These are phyloP conservation scores for Megaceryle torquata DNA, from an alignment of 2,113 vertebrate species.

Conservation along the genomic window DNA sequence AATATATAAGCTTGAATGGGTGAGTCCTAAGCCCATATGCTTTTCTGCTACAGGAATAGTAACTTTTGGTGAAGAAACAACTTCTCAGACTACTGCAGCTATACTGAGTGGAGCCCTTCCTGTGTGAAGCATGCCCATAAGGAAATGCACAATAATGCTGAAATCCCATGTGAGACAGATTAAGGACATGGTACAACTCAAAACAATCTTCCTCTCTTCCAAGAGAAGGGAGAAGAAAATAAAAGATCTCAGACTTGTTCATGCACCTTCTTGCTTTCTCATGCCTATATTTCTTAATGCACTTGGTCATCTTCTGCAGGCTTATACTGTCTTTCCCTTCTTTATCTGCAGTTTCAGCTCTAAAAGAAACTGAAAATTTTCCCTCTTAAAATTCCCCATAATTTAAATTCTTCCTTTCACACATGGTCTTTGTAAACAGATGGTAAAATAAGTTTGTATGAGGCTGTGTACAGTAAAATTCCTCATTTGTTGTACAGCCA, in stretches of 20 bases:
- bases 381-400: neutral
- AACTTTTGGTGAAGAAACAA: neutral
- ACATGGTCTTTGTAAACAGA: neutral
- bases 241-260: neutral
- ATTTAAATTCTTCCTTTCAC: neutral
- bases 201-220: neutral
- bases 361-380: neutral
- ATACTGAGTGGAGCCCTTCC: neutral
- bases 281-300: neutral
- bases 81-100: neutral
- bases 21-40: neutral
- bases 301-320: neutral
- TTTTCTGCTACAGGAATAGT: neutral
- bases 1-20: neutral
- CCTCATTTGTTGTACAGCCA: neutral
- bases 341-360: neutral
- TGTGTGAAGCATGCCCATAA: neutral
- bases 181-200: rapidly evolving
- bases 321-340: neutral
- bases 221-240: neutral
- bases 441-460: neutral
- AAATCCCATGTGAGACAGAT: neutral
- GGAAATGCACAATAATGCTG: neutral
- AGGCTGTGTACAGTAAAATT: neutral
- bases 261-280: neutral